Percentiles rank a stretch among this genome's conserved stretches.
These are phyloP conservation scores for Acanthosepion esculentum DNA, from an alignment of 2,888 invertebrate species.

Conservation along the genomic window DNA sequence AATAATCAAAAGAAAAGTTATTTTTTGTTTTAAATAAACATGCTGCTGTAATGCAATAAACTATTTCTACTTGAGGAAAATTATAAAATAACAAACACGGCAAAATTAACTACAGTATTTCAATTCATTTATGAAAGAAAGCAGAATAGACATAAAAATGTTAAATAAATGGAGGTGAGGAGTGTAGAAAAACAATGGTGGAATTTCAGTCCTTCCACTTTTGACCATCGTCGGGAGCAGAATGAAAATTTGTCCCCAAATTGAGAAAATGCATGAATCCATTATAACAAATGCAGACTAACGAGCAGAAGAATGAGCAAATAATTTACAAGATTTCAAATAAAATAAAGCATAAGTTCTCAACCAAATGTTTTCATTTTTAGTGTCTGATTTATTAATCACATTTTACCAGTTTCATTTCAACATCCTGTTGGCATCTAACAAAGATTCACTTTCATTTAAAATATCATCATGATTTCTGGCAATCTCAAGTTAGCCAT, in stretches of 20 bases:
- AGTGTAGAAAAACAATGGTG: not conserved
- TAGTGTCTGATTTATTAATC: not conserved
- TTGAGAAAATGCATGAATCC: not conserved
- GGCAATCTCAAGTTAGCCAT: too few species aligned
- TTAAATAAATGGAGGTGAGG: not conserved
- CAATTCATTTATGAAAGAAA: not conserved
- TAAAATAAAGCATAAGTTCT: not conserved
- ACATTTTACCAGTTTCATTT: not conserved
- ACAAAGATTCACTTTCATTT: not conserved
- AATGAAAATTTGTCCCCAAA: not conserved
- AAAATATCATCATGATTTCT: too few species aligned
- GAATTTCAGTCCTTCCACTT: not conserved
- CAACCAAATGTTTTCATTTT: not conserved
- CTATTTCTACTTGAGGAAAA: not conserved
- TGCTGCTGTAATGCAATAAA: not conserved
- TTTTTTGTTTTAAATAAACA: not conserved
- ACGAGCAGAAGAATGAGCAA: not conserved
- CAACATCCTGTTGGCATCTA: conserved; percentile 10
- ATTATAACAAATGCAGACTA: too few species aligned
- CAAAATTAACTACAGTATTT: not conserved
- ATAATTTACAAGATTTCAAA: not conserved
- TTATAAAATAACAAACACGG: not conserved
- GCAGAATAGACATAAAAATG: not conserved
- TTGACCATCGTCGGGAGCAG: not conserved
- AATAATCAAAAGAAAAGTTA: not conserved